Conservation (phyloP, 2,888 invertebrate genomes). For the Noctua fimbriata region DNA sequence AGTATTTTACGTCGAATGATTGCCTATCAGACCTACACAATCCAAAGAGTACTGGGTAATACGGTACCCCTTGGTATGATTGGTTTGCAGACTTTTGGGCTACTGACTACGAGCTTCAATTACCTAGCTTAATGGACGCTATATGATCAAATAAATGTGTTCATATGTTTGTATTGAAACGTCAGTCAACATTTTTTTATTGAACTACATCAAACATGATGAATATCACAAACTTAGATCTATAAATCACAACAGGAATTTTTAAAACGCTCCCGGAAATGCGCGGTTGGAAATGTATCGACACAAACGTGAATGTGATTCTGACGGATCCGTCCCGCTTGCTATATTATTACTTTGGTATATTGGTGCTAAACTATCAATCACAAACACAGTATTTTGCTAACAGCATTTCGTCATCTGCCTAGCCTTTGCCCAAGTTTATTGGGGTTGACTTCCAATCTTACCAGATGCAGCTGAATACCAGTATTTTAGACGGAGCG, state of each 20-base stretch:
- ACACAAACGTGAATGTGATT: neutral
- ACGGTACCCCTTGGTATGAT: neutral
- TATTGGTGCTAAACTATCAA: neutral
- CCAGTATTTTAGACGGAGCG: too few species aligned
- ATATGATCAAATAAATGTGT: neutral
- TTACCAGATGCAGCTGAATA: too few species aligned
- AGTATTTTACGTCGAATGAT: neutral
- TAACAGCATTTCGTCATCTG: neutral
- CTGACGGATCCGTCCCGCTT: neutral
- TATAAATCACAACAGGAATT: neutral
- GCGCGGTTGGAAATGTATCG: neutral
- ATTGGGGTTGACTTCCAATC: too few species aligned
- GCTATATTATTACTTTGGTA: neutral
- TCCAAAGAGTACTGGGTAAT: neutral
- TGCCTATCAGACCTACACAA: neutral
- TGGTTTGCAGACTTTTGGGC: neutral
- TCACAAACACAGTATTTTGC: neutral
- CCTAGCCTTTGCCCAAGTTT: too few species aligned
- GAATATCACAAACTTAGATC: neutral
- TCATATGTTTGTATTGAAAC: neutral
- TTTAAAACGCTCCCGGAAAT: neutral
- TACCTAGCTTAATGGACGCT: neutral
- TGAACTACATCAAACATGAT: too few species aligned
- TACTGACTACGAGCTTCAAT: neutral
- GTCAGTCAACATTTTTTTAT: neutral